Percentiles rank a stretch among this genome's conserved stretches.
Evolutionary conservation across 1,140 invertebrate genomes (phyloP).

Genomic region (Drosophila chauvacae): DNA sequence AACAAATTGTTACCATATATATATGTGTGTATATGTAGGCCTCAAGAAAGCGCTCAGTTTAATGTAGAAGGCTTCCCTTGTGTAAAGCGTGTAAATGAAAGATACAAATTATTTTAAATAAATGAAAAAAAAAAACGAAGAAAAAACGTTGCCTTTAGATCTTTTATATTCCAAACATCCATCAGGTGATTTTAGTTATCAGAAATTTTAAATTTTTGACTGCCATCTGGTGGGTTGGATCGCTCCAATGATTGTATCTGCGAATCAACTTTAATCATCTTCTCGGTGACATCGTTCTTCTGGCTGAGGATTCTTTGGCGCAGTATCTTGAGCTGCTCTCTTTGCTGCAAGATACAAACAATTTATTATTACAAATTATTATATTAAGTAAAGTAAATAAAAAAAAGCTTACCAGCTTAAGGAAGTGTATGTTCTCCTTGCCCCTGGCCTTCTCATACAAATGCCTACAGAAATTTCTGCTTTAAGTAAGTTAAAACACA

Average conservation of each 20-base stretch:
- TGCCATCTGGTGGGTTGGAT: not conserved
- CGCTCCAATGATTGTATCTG: conserved; percentile 38
- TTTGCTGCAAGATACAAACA: conserved; percentile 21
- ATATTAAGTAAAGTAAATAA: not conserved
- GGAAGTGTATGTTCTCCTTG: conserved; percentile 49
- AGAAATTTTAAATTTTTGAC: not conserved
- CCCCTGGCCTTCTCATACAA: conserved; percentile 24
- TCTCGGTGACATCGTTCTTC: conserved; percentile 21
- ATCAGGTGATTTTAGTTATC: too few species aligned
- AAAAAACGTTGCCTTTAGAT: not conserved
- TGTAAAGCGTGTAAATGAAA: conserved; percentile 74
- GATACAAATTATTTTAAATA: conserved; percentile 80
- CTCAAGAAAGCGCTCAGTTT: conserved; percentile 18
- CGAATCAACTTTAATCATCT: conserved; percentile 43
- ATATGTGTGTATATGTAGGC: conserved; percentile 26
- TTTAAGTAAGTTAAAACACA: not conserved
- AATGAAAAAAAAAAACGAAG: conserved; percentile 49
- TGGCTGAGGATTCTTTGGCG: conserved; percentile 52
- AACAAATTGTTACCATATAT: conserved; percentile 59
- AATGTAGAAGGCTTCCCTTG: conserved; percentile 44
- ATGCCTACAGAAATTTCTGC: conserved; percentile 20
- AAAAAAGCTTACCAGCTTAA: conserved; percentile 49
- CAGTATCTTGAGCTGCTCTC: conserved; percentile 51
- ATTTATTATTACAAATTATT: not conserved
- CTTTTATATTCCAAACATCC: not conserved